Conservation (phyloP, 1,140 invertebrate species). For the Yoshiicerus persimilis region DNA sequence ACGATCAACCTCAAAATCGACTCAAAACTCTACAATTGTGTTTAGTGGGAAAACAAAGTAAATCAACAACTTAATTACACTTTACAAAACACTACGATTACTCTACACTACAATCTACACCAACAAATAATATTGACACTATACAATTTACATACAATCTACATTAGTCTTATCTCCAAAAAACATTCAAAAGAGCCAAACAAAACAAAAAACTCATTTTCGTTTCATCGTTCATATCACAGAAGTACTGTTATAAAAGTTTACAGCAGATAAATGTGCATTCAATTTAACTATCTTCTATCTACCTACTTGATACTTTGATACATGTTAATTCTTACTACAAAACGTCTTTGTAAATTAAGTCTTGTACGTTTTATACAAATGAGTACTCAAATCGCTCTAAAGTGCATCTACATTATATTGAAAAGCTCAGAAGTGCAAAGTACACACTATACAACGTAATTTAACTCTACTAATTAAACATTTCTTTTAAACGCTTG, state of each 20-base stretch:
- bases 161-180: not conserved
- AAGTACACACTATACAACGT: not conserved
- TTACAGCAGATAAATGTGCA: not conserved
- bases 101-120: not conserved
- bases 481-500: not conserved
- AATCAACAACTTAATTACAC: no score
- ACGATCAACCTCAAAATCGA: not conserved
- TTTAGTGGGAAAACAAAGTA: not conserved
- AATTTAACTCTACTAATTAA: not conserved
- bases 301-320: not conserved
- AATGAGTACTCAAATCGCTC: not conserved
- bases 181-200: constrained; percentile 7
- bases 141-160: not conserved
- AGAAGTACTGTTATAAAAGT: not conserved
- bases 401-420: not conserved
- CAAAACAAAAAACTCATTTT: not conserved
- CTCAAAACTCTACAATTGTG: not conserved
- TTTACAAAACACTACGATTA: not conserved
- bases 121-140: not conserved
- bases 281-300: not conserved
- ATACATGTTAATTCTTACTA: not conserved
- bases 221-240: not conserved
- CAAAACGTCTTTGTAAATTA: not conserved
- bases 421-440: not conserved
- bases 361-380: not conserved